phyloP scores from a whole-genome alignment of 1,140 invertebrate species.

The Mizuhopecten yessoensis region DNA sequence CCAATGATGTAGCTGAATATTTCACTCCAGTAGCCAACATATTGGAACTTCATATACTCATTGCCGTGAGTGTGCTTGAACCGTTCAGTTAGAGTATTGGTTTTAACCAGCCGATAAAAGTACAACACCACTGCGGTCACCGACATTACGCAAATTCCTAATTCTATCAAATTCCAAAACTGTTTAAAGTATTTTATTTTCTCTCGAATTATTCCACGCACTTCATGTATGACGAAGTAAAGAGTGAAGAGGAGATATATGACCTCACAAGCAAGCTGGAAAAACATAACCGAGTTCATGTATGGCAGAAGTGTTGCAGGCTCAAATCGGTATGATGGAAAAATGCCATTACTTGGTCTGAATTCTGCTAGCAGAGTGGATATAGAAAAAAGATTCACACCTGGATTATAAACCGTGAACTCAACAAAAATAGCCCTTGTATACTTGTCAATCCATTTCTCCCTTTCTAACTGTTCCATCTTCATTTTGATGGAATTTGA shows the following conservation, averaged over 20 bases:
- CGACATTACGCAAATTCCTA: conserved; percentile 82
- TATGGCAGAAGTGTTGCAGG: conserved; percentile 80
- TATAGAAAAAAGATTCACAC: conserved; percentile 85
- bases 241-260: conserved; percentile 82
- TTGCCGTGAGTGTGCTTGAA: conserved; percentile 84
- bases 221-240: conserved; percentile 84
- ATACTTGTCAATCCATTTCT: conserved; percentile 85
- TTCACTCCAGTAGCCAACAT: conserved; percentile 84
- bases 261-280: conserved; percentile 79
- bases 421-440: conserved; percentile 86
- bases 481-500: conserved; percentile 76
- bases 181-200: conserved; percentile 80
- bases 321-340: conserved; percentile 85
- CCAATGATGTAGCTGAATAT: conserved; percentile 84
- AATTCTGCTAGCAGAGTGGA: conserved; percentile 85
- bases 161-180: conserved; percentile 84
- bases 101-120: conserved; percentile 81
- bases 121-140: conserved; percentile 82
- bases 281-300: conserved; percentile 74
- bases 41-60: conserved; percentile 85
- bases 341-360: conserved; percentile 84
- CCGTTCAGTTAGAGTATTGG: conserved; percentile 76
- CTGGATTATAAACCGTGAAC: conserved; percentile 86
- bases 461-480: conserved; percentile 80
- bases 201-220: conserved; percentile 74